These are phyloP conservation scores for Diarsia mendica DNA, from an alignment of 2,888 invertebrate genomes.

Conservation along the genomic window DNA sequence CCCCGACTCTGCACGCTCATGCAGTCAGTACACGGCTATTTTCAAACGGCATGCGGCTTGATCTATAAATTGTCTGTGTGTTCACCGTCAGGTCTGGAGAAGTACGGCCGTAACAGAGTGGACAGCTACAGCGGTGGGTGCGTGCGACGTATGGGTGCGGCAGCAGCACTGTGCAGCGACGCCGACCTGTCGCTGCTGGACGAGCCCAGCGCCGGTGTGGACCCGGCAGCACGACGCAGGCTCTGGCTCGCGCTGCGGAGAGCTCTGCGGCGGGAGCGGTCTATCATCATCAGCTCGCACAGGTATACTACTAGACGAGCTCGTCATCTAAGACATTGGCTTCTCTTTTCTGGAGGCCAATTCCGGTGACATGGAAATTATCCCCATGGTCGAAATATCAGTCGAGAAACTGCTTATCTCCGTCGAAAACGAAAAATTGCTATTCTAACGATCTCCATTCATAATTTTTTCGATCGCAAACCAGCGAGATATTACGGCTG, in stretches of 20 bases:
- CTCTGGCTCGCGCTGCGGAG: constrained; percentile 91
- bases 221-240: constrained; percentile 92
- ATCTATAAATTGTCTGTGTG: not conserved
- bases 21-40: too few relatives aligned
- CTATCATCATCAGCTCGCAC: constrained; percentile 89
- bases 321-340: too few relatives aligned
- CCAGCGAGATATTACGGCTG: too few relatives aligned
- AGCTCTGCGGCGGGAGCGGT: constrained; percentile 84
- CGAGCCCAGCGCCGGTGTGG: constrained; percentile 94
- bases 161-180: constrained; percentile 78
- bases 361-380: too few relatives aligned
- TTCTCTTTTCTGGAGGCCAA: too few relatives aligned
- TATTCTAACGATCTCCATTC: too few relatives aligned
- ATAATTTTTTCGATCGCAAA: too few relatives aligned
- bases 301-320: constrained; percentile 28
- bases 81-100: constrained; percentile 65
- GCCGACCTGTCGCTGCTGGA: constrained; percentile 93
- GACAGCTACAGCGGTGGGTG: constrained; percentile 93
- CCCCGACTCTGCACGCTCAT: too few relatives aligned
- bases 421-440: too few relatives aligned
- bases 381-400: too few relatives aligned
- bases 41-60: not conserved
- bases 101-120: constrained; percentile 64
- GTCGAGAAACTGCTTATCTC: too few relatives aligned
- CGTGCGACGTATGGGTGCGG: constrained; percentile 89